Evolutionary conservation across 2,888 invertebrate species (phyloP), one percentile per base, ranked within the genome.

Genomic region (Agrenia bidenticulata): DNA sequence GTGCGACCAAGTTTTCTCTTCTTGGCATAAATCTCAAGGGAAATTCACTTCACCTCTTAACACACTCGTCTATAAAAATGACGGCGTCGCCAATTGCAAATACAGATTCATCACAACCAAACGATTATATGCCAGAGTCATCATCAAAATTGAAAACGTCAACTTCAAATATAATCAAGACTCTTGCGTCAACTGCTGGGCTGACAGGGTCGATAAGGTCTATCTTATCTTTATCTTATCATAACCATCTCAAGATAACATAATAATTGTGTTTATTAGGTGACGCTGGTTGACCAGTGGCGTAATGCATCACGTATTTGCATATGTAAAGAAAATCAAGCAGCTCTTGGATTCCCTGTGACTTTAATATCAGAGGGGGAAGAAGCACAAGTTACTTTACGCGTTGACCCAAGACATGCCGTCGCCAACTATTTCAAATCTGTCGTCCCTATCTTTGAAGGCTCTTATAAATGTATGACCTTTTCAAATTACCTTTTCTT

Each of bases 381-480:
- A 78, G 87, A 88, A 61, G 82, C 93, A 59, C 90, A 91, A 76
- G 84, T 93, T 15, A 89, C 90, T 77, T 83, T 94, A 73, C 87
- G 90, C 45, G 67, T 57, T 0, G 92, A 93, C 77, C 89, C 89
- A 15, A 88, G 89, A 15, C 91, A 92, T 77, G 90, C 92, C 2
- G 90, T 92, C 0, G 85, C 89, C 0, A 92, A 89, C 60, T 93
- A 93, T 80, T 94, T 93, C 81, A 93, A 93, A 79, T 90, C 92
- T 77, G 85, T 88, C 1, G 85, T 87, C 39, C 89, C 93, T 0
- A 82, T 94, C 2, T 93, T 94, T 78, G 89, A 92, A 79, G 94
- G 93, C 0, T 85, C 86, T 4, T 94, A 91, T 78, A 91, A 92
- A 78, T 94, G n/a, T n/a, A n/a, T n/a, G n/a, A n/a, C n/a, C n/a